Percentiles rank a stretch among this genome's conserved stretches.
phyloP scores from a whole-genome alignment of 1,140 invertebrate species.

The Hycleus phaleratus region DNA sequence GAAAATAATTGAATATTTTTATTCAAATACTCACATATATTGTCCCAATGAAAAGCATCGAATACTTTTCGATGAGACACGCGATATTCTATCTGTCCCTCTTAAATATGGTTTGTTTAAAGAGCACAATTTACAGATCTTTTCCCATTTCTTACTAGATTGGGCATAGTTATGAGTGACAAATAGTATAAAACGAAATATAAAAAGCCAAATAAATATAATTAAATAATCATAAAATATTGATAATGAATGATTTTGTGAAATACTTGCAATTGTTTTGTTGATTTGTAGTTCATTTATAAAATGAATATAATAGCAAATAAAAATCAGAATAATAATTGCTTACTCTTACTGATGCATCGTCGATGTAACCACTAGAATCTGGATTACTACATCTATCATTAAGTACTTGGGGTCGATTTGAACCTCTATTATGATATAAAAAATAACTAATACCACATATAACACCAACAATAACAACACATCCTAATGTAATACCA shows the following conservation, averaged over 20 bases:
- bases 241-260: background rate
- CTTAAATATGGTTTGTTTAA: too few species aligned
- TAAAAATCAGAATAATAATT: conserved; percentile 26
- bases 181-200: too few species aligned
- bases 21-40: background rate
- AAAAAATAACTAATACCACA: conserved; percentile 65
- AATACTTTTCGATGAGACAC: too few species aligned
- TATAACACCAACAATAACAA: conserved; percentile 56
- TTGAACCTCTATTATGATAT: conserved; percentile 66
- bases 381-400: conserved; percentile 78
- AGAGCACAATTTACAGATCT: too few species aligned
- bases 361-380: conserved; percentile 81
- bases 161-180: too few species aligned
- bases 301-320: background rate
- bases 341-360: conserved; percentile 76
- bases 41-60: too few species aligned
- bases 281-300: too few species aligned
- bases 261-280: background rate
- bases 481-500: conserved; percentile 60
- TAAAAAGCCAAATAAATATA: background rate
- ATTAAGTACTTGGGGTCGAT: conserved; percentile 71
- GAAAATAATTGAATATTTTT: conserved; percentile 34
- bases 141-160: too few species aligned
- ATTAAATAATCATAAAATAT: background rate
- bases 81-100: too few species aligned